Conservation (phyloP, 37 sponge, comb jelly and placozoan species). For the Corticium candelabrum region DNA sequence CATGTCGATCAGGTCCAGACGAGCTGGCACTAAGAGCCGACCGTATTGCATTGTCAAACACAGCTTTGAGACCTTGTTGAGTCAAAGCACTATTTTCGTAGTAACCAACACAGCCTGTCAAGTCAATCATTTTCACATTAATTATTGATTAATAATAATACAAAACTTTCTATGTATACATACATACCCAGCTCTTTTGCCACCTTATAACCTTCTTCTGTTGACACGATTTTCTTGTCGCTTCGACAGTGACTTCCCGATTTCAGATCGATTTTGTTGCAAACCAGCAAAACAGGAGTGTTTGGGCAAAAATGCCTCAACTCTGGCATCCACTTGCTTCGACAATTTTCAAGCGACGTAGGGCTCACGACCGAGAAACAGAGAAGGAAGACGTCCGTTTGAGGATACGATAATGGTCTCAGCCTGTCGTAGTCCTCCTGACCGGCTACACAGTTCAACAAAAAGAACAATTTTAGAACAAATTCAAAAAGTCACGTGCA, state of each 20-base stretch:
- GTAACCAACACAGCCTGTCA: constrained; percentile 36
- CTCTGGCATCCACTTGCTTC: constrained; percentile 81
- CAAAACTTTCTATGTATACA: background rate
- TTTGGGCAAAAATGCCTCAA: constrained; percentile 79
- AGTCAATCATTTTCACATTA: background rate
- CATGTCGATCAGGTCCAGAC: background rate
- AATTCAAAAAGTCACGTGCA: too few species aligned
- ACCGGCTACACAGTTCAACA: constrained; percentile 32
- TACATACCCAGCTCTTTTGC: constrained; percentile 36
- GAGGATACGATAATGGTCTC: constrained; percentile 79
- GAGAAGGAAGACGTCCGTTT: constrained; percentile 84
- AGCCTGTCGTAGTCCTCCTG: constrained; percentile 87
- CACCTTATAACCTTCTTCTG: constrained; percentile 17
- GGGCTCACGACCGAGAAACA: constrained; percentile 78
- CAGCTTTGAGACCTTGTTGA: constrained; percentile 18
- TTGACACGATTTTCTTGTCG: background rate
- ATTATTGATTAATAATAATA: too few species aligned
- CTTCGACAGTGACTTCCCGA: background rate
- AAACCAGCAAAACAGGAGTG: constrained; percentile 74
- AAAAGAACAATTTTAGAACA: background rate
- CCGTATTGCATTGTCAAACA: constrained; percentile 32
- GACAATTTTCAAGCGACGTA: constrained; percentile 62
- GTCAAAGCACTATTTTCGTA: constrained; percentile 64
- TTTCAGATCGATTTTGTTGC: constrained; percentile 69
- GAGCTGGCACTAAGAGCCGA: constrained; percentile 2